These are phyloP conservation scores for Pollimyrus isidori DNA, from an alignment of 2,113 vertebrate species.

Conservation along the genomic window DNA sequence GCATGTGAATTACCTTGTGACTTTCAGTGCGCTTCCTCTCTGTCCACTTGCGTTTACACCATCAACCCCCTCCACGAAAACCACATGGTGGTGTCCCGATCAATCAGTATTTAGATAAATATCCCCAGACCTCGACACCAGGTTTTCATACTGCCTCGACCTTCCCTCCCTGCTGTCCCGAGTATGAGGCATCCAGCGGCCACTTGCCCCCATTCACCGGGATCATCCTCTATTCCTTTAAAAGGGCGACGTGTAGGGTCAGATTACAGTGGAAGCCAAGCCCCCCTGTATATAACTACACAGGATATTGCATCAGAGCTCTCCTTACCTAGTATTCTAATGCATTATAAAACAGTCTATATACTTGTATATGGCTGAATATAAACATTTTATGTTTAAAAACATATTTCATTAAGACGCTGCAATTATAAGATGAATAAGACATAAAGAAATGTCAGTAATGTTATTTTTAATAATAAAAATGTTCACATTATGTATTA, in stretches of 20 bases:
- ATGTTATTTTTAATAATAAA: background rate
- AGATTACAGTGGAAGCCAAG: slow-evolving; percentile 51
- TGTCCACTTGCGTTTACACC: slow-evolving; percentile 25
- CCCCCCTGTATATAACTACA: slow-evolving; percentile 42
- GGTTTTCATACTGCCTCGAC: slow-evolving; percentile 9
- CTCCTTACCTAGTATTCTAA: slow-evolving; percentile 29
- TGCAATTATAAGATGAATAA: background rate
- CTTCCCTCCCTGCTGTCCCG: slow-evolving; percentile 22
- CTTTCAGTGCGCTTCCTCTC: slow-evolving; percentile 20
- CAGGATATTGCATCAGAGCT: slow-evolving; percentile 55
- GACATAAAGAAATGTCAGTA: background rate
- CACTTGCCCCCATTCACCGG: slow-evolving; percentile 52
- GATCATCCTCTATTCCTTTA: slow-evolving; percentile 66
- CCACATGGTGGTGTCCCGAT: slow-evolving; percentile 26
- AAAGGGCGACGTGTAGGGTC: slow-evolving; percentile 58
- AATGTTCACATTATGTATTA: background rate
- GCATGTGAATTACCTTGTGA: slow-evolving; percentile 30
- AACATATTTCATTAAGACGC: background rate
- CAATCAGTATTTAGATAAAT: background rate
- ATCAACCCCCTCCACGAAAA: slow-evolving; percentile 38
- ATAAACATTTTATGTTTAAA: background rate
- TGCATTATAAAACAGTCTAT: slow-evolving; percentile 33
- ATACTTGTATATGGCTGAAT: background rate
- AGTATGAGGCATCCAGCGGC: slow-evolving; percentile 37
- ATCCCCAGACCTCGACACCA: background rate